A percentile compares a stretch with the other conserved stretches of the same genome.
Evolutionary conservation across 2,888 invertebrate species (phyloP).

Genomic region (Taphrorychus bicolor): DNA sequence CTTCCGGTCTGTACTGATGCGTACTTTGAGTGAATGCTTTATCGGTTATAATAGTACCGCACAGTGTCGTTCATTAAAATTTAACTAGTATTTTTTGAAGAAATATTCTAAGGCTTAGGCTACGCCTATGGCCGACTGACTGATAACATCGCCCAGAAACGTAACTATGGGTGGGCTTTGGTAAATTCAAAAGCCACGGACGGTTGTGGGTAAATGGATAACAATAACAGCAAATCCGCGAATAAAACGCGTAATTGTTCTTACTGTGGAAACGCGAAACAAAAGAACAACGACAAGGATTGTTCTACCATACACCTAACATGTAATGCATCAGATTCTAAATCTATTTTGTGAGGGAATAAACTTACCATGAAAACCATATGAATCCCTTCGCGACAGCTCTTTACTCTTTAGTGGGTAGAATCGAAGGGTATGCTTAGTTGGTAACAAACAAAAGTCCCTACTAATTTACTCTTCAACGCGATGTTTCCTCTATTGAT

Average conservation of each 20-base stretch:
- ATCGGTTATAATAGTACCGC: neutral
- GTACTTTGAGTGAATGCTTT: constrained; percentile 14
- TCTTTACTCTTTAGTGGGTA: neutral
- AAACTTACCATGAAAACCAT: constrained; percentile 57
- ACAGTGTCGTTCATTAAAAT: neutral
- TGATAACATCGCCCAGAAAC: constrained; percentile 14
- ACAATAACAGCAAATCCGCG: constrained; percentile 26
- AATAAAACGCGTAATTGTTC: constrained; percentile 33
- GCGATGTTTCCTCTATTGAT: neutral
- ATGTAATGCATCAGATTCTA: too few relatives aligned
- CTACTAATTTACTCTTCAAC: too few relatives aligned
- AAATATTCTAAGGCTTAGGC: too few relatives aligned
- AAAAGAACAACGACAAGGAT: neutral
- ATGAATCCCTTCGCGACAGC: constrained; percentile 48
- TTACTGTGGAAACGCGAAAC: constrained; percentile 9
- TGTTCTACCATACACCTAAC: neutral
- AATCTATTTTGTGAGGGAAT: neutral
- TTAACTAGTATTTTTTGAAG: neutral
- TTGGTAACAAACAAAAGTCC: too few relatives aligned
- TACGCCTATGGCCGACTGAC: constrained; percentile 17
- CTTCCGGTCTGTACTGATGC: constrained; percentile 55
- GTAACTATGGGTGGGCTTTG: neutral
- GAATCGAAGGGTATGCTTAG: too few relatives aligned
- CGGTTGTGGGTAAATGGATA: constrained; percentile 35
- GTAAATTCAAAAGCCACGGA: constrained; percentile 14